These are phyloP conservation scores for Oceanodroma tethys DNA, from an alignment of 2,113 vertebrate genomes.

Conservation along the genomic window DNA sequence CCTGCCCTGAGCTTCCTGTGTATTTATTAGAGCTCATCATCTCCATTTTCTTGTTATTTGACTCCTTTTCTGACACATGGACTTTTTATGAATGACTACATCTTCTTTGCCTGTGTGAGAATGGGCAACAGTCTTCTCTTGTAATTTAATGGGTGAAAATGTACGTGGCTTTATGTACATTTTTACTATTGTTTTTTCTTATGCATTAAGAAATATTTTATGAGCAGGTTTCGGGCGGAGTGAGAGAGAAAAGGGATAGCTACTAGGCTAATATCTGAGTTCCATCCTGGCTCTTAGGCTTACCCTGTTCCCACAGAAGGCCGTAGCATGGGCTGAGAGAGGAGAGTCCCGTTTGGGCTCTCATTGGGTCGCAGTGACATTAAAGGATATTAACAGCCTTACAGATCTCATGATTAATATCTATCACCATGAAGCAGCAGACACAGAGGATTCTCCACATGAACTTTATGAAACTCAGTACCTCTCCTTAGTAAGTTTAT, in stretches of 20 bases:
- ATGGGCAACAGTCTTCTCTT: neutral
- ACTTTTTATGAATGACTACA: neutral
- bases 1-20: neutral
- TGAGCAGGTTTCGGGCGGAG: neutral
- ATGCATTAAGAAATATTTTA: neutral
- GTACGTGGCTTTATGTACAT: accelerated
- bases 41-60: neutral
- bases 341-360: neutral
- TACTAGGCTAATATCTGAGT: neutral
- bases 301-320: neutral
- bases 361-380: neutral
- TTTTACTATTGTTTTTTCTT: neutral
- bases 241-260: neutral
- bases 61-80: neutral
- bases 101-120: neutral
- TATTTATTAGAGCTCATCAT: neutral
- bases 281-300: neutral
- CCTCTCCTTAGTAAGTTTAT: neutral
- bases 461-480: neutral
- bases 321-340: neutral
- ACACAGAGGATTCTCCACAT: neutral
- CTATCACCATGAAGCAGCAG: neutral
- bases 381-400: neutral
- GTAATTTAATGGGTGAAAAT: neutral
- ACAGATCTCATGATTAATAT: neutral